Conservation (phyloP, 2,113 vertebrate genomes). For the Asarcornis scutulata region DNA sequence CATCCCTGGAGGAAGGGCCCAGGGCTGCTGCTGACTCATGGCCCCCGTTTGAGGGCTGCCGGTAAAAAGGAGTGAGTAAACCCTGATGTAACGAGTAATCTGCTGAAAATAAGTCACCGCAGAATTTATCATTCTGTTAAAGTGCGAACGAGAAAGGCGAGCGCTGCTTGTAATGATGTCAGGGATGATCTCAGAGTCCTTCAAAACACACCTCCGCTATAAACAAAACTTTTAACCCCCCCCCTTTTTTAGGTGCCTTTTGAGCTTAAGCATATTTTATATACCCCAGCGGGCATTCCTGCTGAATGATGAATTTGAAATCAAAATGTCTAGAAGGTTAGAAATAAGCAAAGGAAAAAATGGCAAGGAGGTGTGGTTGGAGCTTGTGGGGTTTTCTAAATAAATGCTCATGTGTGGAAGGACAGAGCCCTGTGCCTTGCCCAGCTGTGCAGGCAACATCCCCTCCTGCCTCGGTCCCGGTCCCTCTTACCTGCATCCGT, state of each 20-base stretch:
- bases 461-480: too few species aligned
- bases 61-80: not conserved
- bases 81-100: not conserved
- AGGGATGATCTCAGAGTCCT: constrained; percentile 1
- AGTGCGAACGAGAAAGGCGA: not conserved
- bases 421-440: not conserved
- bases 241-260: not conserved
- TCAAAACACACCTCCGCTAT: not conserved
- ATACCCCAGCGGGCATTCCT: fast-evolving
- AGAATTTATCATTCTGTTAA: not conserved
- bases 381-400: not conserved
- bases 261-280: fast-evolving
- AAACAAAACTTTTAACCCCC: not conserved
- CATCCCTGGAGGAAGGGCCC: not conserved
- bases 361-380: not conserved
- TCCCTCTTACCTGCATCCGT: too few species aligned
- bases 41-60: not conserved
- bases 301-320: not conserved
- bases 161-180: not conserved
- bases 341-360: not conserved
- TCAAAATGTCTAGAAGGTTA: not conserved
- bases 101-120: not conserved
- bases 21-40: not conserved
- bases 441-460: too few species aligned
- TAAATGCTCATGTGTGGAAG: not conserved